Conservation (phyloP, 2,113 vertebrate species). For the Gila orcuttii region DNA sequence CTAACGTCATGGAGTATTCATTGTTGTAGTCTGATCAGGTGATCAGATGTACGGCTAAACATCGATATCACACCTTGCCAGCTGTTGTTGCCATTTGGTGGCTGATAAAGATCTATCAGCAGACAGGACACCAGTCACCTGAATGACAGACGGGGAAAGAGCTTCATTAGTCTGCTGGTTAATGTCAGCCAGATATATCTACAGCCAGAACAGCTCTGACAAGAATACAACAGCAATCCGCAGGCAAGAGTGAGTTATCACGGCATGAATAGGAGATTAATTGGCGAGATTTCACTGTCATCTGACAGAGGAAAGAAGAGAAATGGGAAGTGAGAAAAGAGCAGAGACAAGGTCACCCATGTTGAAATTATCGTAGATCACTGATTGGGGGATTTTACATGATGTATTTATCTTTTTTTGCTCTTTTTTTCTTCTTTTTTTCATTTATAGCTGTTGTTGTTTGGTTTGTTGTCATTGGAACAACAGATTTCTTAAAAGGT, state of each 20-base stretch:
- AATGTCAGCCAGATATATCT: conserved; percentile 64
- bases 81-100: neutral
- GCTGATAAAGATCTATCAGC: conserved; percentile 36
- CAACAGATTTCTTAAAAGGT: neutral
- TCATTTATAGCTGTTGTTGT: neutral
- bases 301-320: conserved; percentile 57
- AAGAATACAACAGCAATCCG: conserved; percentile 61
- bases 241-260: conserved; percentile 67
- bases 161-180: conserved; percentile 67
- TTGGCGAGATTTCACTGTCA: conserved; percentile 70
- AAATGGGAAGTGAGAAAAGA: conserved; percentile 46
- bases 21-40: neutral
- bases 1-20: neutral
- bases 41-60: conserved; percentile 13
- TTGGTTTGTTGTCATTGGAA: neutral
- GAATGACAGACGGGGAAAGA: conserved; percentile 68
- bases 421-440: neutral
- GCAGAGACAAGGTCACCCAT: conserved; percentile 27
- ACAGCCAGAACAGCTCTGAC: conserved; percentile 64
- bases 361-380: conserved; percentile 59
- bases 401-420: conserved; percentile 20
- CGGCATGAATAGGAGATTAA: conserved; percentile 66
- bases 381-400: conserved; percentile 63
- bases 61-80: conserved; percentile 20
- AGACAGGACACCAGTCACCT: conserved; percentile 39